These are phyloP conservation scores for Sturmia bella DNA, from an alignment of 2,888 invertebrate genomes.

Conservation along the genomic window DNA sequence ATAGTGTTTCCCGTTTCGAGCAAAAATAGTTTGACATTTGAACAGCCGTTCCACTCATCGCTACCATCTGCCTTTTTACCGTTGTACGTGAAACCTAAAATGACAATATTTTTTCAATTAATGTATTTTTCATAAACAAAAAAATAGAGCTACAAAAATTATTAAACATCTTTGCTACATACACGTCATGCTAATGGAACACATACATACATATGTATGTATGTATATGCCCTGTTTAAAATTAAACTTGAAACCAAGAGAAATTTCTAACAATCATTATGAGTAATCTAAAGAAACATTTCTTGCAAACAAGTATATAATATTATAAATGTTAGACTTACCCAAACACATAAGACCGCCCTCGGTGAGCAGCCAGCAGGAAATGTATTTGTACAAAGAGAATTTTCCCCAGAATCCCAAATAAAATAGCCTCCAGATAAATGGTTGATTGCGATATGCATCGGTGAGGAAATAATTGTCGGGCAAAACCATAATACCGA, in stretches of 20 bases:
- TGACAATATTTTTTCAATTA: neutral
- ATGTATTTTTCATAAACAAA: neutral
- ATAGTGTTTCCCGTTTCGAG: conserved; percentile 93
- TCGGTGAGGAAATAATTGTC: conserved; percentile 88
- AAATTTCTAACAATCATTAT: no score
- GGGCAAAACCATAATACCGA: conserved; percentile 87
- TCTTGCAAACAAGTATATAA: no score
- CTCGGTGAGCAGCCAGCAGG: conserved; percentile 95
- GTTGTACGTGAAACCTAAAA: conserved; percentile 87
- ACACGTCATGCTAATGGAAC: no score
- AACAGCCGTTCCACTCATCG: conserved; percentile 95
- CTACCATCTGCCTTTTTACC: conserved; percentile 85
- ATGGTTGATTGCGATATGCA: conserved; percentile 83
- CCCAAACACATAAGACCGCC: conserved; percentile 86
- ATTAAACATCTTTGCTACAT: no score
- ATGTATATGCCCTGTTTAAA: no score
- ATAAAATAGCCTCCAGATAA: conserved; percentile 85
- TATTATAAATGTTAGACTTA: conserved; percentile 79
- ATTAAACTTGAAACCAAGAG: no score
- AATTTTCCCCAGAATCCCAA: conserved; percentile 93
- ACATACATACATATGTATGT: no score
- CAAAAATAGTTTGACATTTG: conserved; percentile 91
- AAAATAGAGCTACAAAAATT: no score
- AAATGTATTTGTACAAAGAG: conserved; percentile 94
- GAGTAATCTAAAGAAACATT: no score